Conservation (phyloP, 53 echinoderm and acorn worm genomes). For the Pentamera pediparva region DNA sequence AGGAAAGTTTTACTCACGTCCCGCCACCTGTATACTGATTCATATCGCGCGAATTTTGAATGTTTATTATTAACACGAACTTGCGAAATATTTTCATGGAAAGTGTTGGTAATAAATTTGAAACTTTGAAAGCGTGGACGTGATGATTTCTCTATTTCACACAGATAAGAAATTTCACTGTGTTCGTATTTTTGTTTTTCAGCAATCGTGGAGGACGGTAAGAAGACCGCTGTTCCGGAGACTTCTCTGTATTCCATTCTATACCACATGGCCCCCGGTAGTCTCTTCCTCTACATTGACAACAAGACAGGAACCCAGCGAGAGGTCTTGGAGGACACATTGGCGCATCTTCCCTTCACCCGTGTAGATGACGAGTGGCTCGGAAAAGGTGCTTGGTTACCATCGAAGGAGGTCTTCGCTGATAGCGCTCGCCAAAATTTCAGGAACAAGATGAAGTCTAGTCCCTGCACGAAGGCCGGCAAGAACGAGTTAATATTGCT, state of each 20-base stretch:
- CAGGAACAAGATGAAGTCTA: neutral
- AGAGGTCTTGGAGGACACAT: neutral
- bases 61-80: too few species aligned
- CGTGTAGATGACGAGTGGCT: neutral
- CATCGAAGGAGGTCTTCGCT: neutral
- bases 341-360: neutral
- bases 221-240: neutral
- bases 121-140: too few species aligned
- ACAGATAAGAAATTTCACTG: too few species aligned
- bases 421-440: neutral
- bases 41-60: too few species aligned
- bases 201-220: neutral
- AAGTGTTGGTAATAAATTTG: too few species aligned
- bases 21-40: too few species aligned
- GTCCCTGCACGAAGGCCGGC: neutral
- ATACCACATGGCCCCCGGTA: neutral
- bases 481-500: neutral
- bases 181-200: neutral
- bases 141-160: too few species aligned
- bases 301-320: neutral
- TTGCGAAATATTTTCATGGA: too few species aligned
- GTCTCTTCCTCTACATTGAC: neutral
- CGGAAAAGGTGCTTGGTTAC: conserved; percentile 1
- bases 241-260: neutral
- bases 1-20: too few species aligned